Evolutionary conservation across 1,140 invertebrate genomes (phyloP), one percentile per base, ranked within the genome.

Genomic region (Brachionus paranguensis): DNA sequence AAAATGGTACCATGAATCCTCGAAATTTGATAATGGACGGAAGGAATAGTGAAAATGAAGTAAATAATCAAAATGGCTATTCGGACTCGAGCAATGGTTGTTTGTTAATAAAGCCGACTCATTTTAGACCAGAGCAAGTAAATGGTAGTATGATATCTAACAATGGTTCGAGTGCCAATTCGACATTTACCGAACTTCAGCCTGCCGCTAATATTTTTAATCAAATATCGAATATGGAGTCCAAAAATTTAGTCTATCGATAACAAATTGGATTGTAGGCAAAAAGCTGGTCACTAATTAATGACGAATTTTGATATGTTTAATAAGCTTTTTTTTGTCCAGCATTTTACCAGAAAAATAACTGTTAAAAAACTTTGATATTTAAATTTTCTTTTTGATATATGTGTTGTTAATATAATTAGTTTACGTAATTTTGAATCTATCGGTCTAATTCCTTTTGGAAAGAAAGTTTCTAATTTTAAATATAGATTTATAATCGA

Each of bases 201-300:
- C 72, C 72, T 20, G 72, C 72, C 1, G 12, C 72, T 12, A 47
- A 20, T 20, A 12, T 76, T 20, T 76, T 76, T 50, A 76, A 76
- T 50, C 70, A 74, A 74, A 74, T 74, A 74, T 47, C 72, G 20
- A 76, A 47, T 50, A 76, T 76, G 20, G 72, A 76, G 24, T n/a
- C 43, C 20, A 50, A 76, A 50, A 50, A 47, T 76, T 43, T 72
- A 43, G 41, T 72, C 37, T 72, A 72, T 72, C 68, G 68, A 72
- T 72, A 72, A 72, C 7, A 12, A 24, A 65, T 24, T 27, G 17
- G n/a, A 68, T 3, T 33, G 3, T 68, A 33, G 65, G 65, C 27
- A n/a, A 68, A 68, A 41, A 11, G 65, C 33, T 68, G 65, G 65
- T 33, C 33, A 60, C 53, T 60, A 10, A 20, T 20, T 60, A 60